Evolutionary conservation across 2,113 vertebrate genomes (phyloP), one percentile per base, ranked within the genome.

Genomic region (Sclerurus mexicanus): DNA sequence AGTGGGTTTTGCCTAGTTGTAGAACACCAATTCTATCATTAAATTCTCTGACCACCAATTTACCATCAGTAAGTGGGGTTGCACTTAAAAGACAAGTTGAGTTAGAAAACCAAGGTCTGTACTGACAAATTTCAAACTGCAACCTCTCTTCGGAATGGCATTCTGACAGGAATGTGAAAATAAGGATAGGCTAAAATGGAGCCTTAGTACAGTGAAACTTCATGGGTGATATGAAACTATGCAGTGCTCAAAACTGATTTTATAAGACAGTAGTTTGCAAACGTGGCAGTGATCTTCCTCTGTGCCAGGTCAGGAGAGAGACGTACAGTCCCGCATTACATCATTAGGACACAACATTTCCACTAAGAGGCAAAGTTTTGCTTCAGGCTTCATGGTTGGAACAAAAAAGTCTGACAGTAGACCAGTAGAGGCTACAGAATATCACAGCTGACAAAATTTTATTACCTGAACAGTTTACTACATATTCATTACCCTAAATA

Each of bases 21-120:
- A 76, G n/a, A 52, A 50, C 24, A 47, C 15, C 2, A 23, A 22
- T 71, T 72, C 33, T 30, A 46, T 33, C 66, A 58, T 19, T 37
- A 47, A 71, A 56, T 53, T 31, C 14, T 62, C 47, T 55, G 22
- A 46, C 6, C 15, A 37, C 5, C 25, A 55, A 18, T 58, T 75
- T 58, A 16, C 31, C 17, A 24, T 20, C 18, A 42, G 9, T 53
- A 68, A 76, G 24, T 0, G 0, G 17, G 2, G 27, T 39, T 1
- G 0, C 46, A 40, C 15, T 78, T 71, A 49, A 49, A 87, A 87
- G 17, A 35, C 0, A 49, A 40, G 4, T 49, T 42, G 1, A 27
- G 4, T 17, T 37, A 74, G 17, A 87, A 87, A 84, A 49, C 37
- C 40, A 30, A 53, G 40, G 18, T 42, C 27, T 11, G 7, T 22